These are phyloP conservation scores for Megaceryle alcyon DNA, from an alignment of 2,797 vertebrate species.

Conservation along the genomic window DNA sequence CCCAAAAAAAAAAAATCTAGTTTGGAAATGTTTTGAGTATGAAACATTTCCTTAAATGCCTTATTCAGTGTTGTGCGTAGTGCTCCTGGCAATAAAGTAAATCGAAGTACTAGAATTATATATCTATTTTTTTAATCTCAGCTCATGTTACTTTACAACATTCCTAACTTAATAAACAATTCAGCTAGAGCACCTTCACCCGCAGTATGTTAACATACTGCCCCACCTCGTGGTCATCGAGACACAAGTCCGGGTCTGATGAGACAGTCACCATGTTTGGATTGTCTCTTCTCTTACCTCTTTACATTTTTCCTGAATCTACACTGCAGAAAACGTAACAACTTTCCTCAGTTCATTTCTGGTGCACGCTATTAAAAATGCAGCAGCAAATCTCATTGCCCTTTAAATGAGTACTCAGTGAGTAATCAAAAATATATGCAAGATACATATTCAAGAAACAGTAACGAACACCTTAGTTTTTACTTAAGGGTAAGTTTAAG, in stretches of 20 bases:
- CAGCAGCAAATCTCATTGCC: background rate
- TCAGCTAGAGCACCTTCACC: background rate
- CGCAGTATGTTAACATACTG: background rate
- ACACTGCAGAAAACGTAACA: fast-evolving
- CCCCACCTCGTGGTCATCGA: constrained; percentile 68
- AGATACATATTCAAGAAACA: background rate
- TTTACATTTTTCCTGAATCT: fast-evolving
- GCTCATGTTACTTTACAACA: background rate
- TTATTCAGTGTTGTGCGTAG: background rate
- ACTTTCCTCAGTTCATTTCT: fast-evolving
- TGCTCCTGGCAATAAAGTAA: background rate
- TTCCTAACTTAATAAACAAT: background rate
- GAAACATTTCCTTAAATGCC: background rate
- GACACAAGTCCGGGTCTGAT: background rate
- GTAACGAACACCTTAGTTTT: background rate
- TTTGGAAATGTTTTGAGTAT: background rate
- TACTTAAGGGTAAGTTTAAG: background rate
- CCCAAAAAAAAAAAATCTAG: background rate
- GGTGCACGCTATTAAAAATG: fast-evolving
- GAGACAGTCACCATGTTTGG: background rate
- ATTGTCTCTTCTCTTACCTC: background rate
- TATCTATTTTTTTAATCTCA: background rate
- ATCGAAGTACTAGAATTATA: background rate
- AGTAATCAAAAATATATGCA: background rate
- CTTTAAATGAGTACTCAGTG: background rate